Evolutionary conservation across 2,113 vertebrate species (phyloP).

Genomic region (Sarotherodon lohbergeri): DNA sequence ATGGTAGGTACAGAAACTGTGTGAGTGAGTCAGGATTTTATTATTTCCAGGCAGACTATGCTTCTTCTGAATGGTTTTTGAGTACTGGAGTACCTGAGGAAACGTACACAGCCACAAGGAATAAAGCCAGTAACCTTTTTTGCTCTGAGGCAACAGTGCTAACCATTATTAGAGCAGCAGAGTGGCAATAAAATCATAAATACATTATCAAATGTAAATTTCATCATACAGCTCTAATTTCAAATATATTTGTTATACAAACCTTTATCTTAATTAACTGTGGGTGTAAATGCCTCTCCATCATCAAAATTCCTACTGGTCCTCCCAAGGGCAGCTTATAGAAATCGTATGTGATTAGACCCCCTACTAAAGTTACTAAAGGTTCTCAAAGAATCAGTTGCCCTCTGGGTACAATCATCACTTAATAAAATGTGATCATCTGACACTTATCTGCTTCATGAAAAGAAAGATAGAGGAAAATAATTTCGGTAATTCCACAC

Average conservation of each 20-base stretch:
- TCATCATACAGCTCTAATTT: constrained; percentile 21
- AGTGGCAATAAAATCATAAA: neutral
- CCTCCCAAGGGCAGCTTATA: neutral
- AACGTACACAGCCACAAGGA: neutral
- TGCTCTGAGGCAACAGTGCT: neutral
- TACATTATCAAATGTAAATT: neutral
- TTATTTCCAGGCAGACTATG: neutral
- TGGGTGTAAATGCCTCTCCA: constrained; percentile 13
- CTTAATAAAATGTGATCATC: neutral
- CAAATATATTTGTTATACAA: neutral
- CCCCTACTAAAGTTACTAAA: neutral
- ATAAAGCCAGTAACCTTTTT: neutral
- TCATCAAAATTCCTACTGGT: neutral
- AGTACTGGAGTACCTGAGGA: neutral
- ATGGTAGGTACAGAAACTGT: neutral
- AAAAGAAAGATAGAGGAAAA: neutral
- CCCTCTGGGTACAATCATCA: neutral
- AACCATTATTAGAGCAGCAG: neutral
- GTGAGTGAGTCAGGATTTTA: neutral
- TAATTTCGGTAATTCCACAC: neutral
- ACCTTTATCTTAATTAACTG: constrained; percentile 42
- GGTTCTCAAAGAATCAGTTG: neutral
- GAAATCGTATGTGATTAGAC: neutral
- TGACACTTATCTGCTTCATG: neutral
- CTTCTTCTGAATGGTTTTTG: neutral